Evolutionary conservation across 2,888 invertebrate genomes (phyloP).

Genomic region (Abrostola triplasia): DNA sequence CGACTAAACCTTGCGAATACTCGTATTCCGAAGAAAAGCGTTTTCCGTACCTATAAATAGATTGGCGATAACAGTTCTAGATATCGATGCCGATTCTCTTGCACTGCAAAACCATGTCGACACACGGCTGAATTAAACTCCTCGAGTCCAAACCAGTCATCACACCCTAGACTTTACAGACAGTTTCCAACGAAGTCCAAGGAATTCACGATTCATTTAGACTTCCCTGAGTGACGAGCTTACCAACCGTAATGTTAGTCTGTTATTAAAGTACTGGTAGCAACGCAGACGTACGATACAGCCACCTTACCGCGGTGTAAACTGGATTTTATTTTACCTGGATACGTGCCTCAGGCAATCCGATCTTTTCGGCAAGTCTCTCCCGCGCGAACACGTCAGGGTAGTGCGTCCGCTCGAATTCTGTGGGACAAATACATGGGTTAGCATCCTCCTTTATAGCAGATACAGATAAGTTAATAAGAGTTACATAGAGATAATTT

Average conservation of each 20-base stretch:
- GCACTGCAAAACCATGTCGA: too few relatives aligned
- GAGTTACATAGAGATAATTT: too few relatives aligned
- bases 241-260: conserved; percentile 23
- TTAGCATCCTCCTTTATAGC: neutral
- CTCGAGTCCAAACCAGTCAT: too few relatives aligned
- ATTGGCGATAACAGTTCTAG: too few relatives aligned
- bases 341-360: conserved; percentile 99
- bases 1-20: too few relatives aligned
- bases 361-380: conserved; percentile 98
- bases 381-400: conserved; percentile 99
- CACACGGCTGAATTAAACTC: too few relatives aligned
- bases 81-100: too few relatives aligned
- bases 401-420: conserved; percentile 99
- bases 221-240: neutral
- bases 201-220: neutral
- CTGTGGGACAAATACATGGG: conserved; percentile 82
- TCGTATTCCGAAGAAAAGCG: too few relatives aligned
- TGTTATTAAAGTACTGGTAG: conserved; percentile 21
- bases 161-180: too few relatives aligned
- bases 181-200: neutral
- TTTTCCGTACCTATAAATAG: too few relatives aligned
- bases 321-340: conserved; percentile 94
- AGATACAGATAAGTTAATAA: too few relatives aligned
- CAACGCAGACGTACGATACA: conserved; percentile 62
- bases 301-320: conserved; percentile 82